phyloP scores from a whole-genome alignment of 1,140 invertebrate genomes.

The Drosophila willistoni region DNA sequence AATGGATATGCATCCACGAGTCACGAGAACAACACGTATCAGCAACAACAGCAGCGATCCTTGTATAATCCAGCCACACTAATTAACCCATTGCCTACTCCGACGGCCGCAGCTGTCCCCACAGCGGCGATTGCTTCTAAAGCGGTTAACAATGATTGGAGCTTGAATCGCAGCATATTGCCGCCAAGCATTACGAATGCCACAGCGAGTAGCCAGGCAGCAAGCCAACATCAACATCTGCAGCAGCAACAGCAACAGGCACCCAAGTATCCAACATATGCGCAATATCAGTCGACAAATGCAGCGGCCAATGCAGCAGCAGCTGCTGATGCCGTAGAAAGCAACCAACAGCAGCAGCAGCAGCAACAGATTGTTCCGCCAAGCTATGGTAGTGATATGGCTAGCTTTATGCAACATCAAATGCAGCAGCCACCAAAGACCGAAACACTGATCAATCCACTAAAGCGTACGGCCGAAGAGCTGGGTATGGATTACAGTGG shows the following conservation, averaged over 20 bases:
- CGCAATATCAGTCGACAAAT: slow-evolving; percentile 77
- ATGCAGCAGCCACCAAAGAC: slow-evolving; percentile 69
- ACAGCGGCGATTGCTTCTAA: slow-evolving; percentile 39
- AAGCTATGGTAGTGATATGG: slow-evolving; percentile 71
- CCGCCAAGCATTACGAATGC: slow-evolving; percentile 49
- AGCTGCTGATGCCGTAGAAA: slow-evolving; percentile 58
- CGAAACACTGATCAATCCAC: slow-evolving; percentile 62
- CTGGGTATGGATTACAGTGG: slow-evolving; percentile 67
- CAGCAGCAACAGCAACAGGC: slow-evolving; percentile 34
- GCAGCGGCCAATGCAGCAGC: slow-evolving; percentile 71
- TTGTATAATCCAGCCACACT: slow-evolving; percentile 65
- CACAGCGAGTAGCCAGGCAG: slow-evolving; percentile 28
- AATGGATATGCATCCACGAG: slow-evolving; percentile 41
- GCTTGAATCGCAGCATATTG: slow-evolving; percentile 56
- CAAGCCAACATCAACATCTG: slow-evolving; percentile 30
- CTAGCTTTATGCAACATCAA: slow-evolving; percentile 77
- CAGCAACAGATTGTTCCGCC: slow-evolving; percentile 58
- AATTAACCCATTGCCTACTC: slow-evolving; percentile 57
- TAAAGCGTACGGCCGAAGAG: slow-evolving; percentile 64
- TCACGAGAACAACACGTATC: slow-evolving; percentile 54
- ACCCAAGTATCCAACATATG: slow-evolving; percentile 75
- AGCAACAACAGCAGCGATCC: slow-evolving; percentile 50
- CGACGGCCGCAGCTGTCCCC: slow-evolving; percentile 10
- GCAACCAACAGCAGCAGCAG: slow-evolving; percentile 33
- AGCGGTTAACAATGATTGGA: slow-evolving; percentile 57